Percentiles rank a stretch among this genome's conserved stretches.
phyloP scores from a whole-genome alignment of 2,113 vertebrate species.

The Elanoides forficatus region DNA sequence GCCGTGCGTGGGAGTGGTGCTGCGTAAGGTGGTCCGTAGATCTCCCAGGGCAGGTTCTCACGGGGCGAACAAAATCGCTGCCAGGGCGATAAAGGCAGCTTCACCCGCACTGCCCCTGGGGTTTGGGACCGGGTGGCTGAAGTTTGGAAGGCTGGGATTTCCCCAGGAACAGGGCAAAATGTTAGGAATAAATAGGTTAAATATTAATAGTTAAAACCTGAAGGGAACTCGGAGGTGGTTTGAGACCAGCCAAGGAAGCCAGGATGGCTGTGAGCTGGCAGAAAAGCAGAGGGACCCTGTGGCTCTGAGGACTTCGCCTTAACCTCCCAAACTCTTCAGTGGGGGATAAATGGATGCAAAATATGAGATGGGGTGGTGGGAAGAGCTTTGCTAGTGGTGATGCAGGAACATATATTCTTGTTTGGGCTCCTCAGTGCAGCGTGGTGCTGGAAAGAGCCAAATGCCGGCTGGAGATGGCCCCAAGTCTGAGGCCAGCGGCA shows the following conservation, averaged over 20 bases:
- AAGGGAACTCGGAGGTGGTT: neutral
- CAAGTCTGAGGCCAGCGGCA: neutral
- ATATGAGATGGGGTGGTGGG: fast-evolving
- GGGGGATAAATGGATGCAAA: neutral
- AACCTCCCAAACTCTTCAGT: neutral
- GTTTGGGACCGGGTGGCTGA: neutral
- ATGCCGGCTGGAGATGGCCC: neutral
- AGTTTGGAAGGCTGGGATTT: neutral
- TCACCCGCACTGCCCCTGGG: fast-evolving
- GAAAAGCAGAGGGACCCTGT: neutral
- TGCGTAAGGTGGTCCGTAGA: fast-evolving
- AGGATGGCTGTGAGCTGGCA: fast-evolving
- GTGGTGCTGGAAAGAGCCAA: neutral
- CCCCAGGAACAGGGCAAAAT: neutral
- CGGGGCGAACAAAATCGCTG: fast-evolving
- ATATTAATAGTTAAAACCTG: neutral
- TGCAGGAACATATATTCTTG: neutral
- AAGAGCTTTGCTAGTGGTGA: neutral
- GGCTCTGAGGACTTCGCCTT: neutral
- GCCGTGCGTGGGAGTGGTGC: fast-evolving
- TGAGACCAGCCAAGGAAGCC: fast-evolving
- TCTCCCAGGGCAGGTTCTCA: neutral
- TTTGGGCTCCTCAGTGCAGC: neutral
- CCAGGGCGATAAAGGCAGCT: neutral
- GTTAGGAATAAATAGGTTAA: neutral